Conservation (phyloP, 2,113 vertebrate species). For the Aegotheles bennettii region DNA sequence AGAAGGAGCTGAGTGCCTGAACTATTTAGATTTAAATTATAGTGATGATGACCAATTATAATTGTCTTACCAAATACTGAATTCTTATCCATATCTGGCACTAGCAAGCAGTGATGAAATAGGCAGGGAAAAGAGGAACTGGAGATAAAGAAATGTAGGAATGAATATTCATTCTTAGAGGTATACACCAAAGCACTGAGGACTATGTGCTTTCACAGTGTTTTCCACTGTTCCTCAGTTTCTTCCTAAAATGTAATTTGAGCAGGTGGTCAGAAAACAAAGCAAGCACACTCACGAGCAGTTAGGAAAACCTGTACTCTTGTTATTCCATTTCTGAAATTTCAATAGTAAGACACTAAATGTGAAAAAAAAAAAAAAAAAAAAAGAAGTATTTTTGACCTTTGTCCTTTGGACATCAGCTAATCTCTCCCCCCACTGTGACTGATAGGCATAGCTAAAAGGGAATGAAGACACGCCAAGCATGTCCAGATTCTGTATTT, state of each 20-base stretch:
- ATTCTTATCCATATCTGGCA: not conserved
- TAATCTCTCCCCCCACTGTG: not conserved
- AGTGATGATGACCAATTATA: not conserved
- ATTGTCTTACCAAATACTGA: not conserved
- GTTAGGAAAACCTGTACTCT: not conserved
- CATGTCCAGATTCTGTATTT: not conserved
- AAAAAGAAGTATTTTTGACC: not conserved
- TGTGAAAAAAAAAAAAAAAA: not conserved
- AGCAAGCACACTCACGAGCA: not conserved
- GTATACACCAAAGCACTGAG: not conserved
- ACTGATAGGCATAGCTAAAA: not conserved
- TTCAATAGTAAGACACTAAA: not conserved
- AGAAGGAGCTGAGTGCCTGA: not conserved
- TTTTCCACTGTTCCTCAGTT: not conserved
- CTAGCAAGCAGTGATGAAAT: not conserved
- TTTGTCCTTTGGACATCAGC: not conserved
- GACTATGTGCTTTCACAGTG: not conserved
- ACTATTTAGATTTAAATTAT: not conserved
- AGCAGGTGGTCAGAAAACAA: not conserved
- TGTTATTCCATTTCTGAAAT: not conserved
- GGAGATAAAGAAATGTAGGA: not conserved
- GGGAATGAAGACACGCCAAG: not conserved
- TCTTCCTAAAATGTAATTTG: not conserved
- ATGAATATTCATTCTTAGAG: not conserved
- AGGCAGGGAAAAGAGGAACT: not conserved